Base-by-base conservation (phyloP, 2,888 invertebrate genomes). In the Palloptera scutellata region DNA sequence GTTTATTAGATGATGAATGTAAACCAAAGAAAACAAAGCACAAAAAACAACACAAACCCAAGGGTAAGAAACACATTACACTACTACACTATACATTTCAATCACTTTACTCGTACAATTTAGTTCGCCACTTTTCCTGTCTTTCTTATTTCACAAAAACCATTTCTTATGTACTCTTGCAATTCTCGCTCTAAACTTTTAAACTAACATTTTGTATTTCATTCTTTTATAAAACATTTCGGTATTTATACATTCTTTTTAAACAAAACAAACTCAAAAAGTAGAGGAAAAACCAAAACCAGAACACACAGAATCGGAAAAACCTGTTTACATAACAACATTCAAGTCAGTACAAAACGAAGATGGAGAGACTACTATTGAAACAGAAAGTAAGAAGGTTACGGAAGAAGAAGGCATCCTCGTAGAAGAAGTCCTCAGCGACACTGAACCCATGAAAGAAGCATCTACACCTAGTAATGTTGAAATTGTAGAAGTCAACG, bases 311-410 rank as follows among this genome's bases (percentile, higher is more conserved):
- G 76, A 81, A 71, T 78, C 79, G 74, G 83, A 84, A 80, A 82
- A 83, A 74, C 82, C 85, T 68, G 78, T 82, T 65, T 83, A 83
- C 75, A 81, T 85, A 71, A 83, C 81, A 72, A 83, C 86, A 72
- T 86, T 86, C 72, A 84, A 84, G 76, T 83, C 85, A 66, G 77
- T 79, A 75, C 81, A 82, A 78, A 81, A 80, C 67, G 82, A 85
- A 71, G 80, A 82, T 64, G 81, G 83, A 66, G 79, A 83, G 75
- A 78, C 82, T 41, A 76, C 78, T 58, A 83, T 84, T 74, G 80
- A 81, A 80, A 82, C 74, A 73, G 80, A 82, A 82, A 83, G 73
- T 73, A 84, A 81, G 71, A 83, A 77, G 76, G 77, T 83, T 69
- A 82, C 81, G 30, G 76, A 82, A 70, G 83, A 84, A 65, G 81